Evolutionary conservation across 2,113 vertebrate species (phyloP).

Genomic region (Aythya baeri): DNA sequence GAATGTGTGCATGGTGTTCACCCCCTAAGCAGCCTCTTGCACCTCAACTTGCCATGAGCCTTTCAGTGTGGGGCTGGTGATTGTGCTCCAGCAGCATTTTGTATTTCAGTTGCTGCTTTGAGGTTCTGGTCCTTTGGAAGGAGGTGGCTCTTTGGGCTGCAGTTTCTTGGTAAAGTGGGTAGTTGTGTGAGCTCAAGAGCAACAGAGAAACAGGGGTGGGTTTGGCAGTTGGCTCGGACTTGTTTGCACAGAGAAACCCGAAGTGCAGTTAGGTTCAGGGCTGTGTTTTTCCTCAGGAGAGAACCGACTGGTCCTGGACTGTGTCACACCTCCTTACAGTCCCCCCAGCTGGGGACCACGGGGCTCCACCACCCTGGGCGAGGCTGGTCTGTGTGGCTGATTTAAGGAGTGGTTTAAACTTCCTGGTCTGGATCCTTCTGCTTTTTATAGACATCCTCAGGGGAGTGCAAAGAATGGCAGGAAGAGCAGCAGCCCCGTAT

Average conservation of each 20-base stretch:
- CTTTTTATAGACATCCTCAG: conserved; percentile 32
- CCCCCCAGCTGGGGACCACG: fast-evolving
- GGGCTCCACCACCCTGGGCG: background rate
- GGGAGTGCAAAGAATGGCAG: conserved; percentile 38
- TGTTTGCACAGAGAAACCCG: fast-evolving
- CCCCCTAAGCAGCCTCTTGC: background rate
- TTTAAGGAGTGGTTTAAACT: background rate
- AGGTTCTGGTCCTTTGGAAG: background rate
- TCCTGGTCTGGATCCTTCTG: conserved; percentile 25
- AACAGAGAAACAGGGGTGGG: background rate
- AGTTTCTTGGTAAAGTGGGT: background rate
- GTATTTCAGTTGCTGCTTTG: background rate
- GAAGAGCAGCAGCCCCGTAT: background rate
- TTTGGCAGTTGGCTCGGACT: background rate
- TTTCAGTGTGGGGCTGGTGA: fast-evolving
- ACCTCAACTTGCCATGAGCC: background rate
- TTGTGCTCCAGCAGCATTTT: background rate
- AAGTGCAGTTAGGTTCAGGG: background rate
- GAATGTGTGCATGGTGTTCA: fast-evolving
- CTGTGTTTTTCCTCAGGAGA: background rate
- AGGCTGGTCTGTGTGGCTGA: background rate
- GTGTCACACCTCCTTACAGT: background rate
- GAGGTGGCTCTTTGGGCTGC: background rate
- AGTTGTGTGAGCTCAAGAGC: background rate
- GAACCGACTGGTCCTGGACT: background rate